A percentile compares a stretch with the other conserved stretches of the same genome.
Evolutionary conservation across 1,140 invertebrate species (phyloP).

Genomic region (Drosophila paulistorum): DNA sequence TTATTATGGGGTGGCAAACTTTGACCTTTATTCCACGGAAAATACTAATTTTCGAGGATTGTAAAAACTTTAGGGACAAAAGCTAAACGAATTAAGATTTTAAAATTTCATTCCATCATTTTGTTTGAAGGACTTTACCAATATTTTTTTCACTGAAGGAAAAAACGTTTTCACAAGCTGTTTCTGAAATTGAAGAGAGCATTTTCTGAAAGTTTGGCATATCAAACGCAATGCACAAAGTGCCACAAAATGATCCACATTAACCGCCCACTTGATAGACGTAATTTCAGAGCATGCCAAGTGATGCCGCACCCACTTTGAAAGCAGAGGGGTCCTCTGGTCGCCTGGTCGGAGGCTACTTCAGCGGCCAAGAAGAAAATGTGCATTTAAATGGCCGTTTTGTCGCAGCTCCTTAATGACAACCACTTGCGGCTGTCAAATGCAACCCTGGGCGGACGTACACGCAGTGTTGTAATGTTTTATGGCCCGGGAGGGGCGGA

Average conservation of each 20-base stretch:
- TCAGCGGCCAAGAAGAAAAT: slow-evolving; percentile 53
- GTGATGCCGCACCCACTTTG: slow-evolving; percentile 28
- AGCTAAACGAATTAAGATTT: too few relatives aligned
- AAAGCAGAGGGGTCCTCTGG: slow-evolving; percentile 10
- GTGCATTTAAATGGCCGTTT: slow-evolving; percentile 78
- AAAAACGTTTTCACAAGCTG: slow-evolving; percentile 46
- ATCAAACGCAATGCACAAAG: slow-evolving; percentile 53
- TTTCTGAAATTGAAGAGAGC: slow-evolving; percentile 48
- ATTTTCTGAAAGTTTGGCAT: slow-evolving; percentile 6
- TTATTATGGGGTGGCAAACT: too few relatives aligned
- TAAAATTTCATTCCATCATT: background rate
- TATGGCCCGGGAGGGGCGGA: slow-evolving; percentile 41
- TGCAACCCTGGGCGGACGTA: slow-evolving; percentile 66
- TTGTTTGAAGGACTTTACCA: background rate
- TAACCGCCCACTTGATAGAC: slow-evolving; percentile 73
- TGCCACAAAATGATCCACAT: slow-evolving; percentile 70
- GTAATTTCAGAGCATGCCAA: slow-evolving; percentile 52
- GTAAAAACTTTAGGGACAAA: too few relatives aligned
- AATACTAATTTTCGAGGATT: too few relatives aligned
- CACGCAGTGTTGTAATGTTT: slow-evolving; percentile 73
- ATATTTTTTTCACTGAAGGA: background rate
- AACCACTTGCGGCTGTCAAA: slow-evolving; percentile 80
- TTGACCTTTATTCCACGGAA: too few relatives aligned
- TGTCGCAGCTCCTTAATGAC: slow-evolving; percentile 71
- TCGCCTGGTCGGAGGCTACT: slow-evolving; percentile 14